Conservation (phyloP, 1,140 invertebrate genomes). For the Drosophila varians region DNA sequence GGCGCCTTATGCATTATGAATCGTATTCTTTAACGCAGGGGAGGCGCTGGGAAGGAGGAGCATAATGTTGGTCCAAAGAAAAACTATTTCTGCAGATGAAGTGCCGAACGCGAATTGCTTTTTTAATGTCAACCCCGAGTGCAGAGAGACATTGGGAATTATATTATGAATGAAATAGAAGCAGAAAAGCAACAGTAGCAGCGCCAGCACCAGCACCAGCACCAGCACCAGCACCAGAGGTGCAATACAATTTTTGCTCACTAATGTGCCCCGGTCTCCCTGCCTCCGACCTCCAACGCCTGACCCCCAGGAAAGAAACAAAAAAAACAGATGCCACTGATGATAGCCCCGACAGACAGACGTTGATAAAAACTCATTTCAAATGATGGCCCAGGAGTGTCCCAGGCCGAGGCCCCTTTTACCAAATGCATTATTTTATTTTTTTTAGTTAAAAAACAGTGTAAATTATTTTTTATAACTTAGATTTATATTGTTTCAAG, state of each 20-base stretch:
- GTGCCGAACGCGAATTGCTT: constrained; percentile 69
- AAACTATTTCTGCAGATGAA: constrained; percentile 64
- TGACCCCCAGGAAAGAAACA: background rate
- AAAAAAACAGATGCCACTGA: constrained; percentile 28
- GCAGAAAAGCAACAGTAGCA: constrained; percentile 19
- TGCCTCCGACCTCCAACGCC: constrained; percentile 12
- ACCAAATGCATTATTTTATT: constrained; percentile 13
- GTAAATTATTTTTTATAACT: too few species aligned
- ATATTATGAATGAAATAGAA: constrained; percentile 60
- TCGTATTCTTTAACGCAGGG: constrained; percentile 60
- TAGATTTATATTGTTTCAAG: too few species aligned
- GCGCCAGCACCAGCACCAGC: constrained; percentile 50
- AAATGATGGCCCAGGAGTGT: constrained; percentile 57
- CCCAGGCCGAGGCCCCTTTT: constrained; percentile 39
- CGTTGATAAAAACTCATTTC: constrained; percentile 81
- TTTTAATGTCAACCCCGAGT: constrained; percentile 64
- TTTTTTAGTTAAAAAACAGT: too few species aligned
- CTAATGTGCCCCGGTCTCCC: constrained; percentile 60
- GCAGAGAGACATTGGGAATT: constrained; percentile 50
- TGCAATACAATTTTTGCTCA: constrained; percentile 78
- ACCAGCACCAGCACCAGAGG: constrained; percentile 53
- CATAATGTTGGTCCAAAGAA: constrained; percentile 13
- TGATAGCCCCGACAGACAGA: constrained; percentile 49
- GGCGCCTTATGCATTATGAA: constrained; percentile 77
- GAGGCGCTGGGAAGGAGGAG: constrained; percentile 11